Base-by-base conservation (phyloP, 30 jellyfish, hydroid and myxozoan species). In the Aurelia coerulea region DNA sequence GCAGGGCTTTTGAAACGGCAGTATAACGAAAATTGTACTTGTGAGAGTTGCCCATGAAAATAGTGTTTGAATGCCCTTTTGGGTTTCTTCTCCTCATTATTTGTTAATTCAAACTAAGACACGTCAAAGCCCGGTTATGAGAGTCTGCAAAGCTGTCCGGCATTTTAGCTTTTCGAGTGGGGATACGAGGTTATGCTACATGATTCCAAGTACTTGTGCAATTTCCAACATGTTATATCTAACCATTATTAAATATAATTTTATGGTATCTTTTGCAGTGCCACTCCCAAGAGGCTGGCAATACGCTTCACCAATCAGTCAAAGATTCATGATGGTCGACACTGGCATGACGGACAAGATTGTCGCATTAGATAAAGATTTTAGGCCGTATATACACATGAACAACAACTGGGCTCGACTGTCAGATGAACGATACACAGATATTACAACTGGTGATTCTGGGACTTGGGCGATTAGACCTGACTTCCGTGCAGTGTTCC, bases 391-490 rank as follows among this genome's bases (percentile, higher is more conserved):
- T 66, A 49, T 73, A 13, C 39, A 29, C 58, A 18, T 32, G 14
- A 49, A 50, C 4, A 65, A 42, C 14, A 39, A 17, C 14, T 86
- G 88, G 95, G 64, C 69, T 14, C 76, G 39, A 10, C 76, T 68
- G 0, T 62, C 74, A 10, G 74, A 50, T 65, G 63, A 68, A 34
- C 9, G 19, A 15, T 49, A 31, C 23, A 29, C 10, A 29, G 62
- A 88, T 32, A 68, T 80, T 33, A 79, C 97, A 5, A 17, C 97
- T 7, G 97, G 97, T 16, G 97, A 68, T 37, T 59, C 97, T 34
- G 97, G 97, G 19, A 88, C 74, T 5, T 88, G 97, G 97, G 97
- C 88, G 4, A 74, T 88, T 31, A 74, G 70, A 65, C n/a, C 54
- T 10, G 52, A 32, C 35, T 62, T 70, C 4, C 79, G 66, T 10